A percentile compares a stretch with the other conserved stretches of the same genome.
phyloP scores from a whole-genome alignment of 2,888 invertebrate species.

The Alcis repandata region DNA sequence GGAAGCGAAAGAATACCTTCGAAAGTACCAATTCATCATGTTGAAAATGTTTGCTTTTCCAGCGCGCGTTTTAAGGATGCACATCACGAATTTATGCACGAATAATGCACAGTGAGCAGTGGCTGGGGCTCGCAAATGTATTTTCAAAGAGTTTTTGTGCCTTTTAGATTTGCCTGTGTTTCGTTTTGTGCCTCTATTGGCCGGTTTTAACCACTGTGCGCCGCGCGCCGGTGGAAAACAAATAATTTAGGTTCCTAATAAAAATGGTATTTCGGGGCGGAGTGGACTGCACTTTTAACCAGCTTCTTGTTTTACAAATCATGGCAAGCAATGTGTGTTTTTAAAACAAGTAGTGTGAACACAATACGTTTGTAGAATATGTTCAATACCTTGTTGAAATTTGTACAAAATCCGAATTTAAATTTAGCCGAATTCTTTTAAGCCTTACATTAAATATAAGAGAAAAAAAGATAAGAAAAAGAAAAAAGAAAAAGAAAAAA shows the following conservation, averaged over 20 bases:
- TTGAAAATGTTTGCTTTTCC: slow-evolving; percentile 2
- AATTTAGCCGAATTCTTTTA: too few relatives aligned
- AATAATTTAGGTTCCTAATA: slow-evolving; percentile 3
- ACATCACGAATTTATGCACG: slow-evolving; percentile 12
- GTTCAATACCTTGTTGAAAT: too few relatives aligned
- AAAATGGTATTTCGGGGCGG: neutral
- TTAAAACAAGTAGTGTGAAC: neutral
- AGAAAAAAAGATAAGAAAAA: too few relatives aligned
- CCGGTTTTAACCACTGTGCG: slow-evolving; percentile 7
- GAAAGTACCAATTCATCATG: slow-evolving; percentile 4
- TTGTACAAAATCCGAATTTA: too few relatives aligned
- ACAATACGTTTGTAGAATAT: neutral
- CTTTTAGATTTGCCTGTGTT: slow-evolving; percentile 10
- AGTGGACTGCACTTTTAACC: slow-evolving; percentile 1
- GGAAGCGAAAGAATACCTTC: neutral
- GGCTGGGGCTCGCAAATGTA: slow-evolving; percentile 9
- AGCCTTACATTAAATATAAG: too few relatives aligned
- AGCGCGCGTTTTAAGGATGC: neutral
- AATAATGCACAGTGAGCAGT: slow-evolving; percentile 10
- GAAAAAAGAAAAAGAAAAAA: too few relatives aligned
- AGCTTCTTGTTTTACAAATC: slow-evolving; percentile 10
- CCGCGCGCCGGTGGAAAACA: neutral
- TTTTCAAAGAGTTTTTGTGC: slow-evolving; percentile 23
- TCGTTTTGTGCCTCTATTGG: slow-evolving; percentile 17
- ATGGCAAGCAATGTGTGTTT: neutral